Percentiles rank a stretch among this genome's conserved stretches.
Conservation (phyloP, 2,888 invertebrate genomes). For the Sisyra terminalis region DNA sequence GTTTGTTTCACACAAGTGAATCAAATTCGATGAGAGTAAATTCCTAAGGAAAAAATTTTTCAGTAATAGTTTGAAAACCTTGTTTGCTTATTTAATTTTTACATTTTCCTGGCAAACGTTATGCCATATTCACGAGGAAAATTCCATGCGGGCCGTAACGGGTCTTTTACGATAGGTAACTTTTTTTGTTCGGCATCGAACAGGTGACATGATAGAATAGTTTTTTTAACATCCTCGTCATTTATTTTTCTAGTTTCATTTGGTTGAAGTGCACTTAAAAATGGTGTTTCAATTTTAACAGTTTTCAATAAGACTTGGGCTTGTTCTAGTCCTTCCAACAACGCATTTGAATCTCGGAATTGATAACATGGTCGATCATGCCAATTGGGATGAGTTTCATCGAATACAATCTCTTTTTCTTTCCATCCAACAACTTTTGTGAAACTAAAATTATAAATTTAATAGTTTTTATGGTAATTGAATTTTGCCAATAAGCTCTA, state of each 20-base stretch:
- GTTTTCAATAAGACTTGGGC: slow-evolving; percentile 72
- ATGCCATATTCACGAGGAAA: slow-evolving; percentile 63
- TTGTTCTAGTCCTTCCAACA: slow-evolving; percentile 58
- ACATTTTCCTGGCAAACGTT: slow-evolving; percentile 51
- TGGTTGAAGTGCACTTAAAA: slow-evolving; percentile 37
- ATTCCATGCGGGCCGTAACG: slow-evolving; percentile 49
- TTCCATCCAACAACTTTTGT: slow-evolving; percentile 28
- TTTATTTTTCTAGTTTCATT: slow-evolving; percentile 26
- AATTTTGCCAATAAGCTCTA: no score
- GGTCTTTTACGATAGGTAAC: slow-evolving; percentile 55
- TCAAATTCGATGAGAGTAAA: slow-evolving; percentile 43
- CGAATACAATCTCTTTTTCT: slow-evolving; percentile 26
- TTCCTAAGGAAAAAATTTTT: slow-evolving; percentile 33
- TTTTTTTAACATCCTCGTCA: slow-evolving; percentile 42
- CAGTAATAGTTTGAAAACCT: slow-evolving; percentile 4
- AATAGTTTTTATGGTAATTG: no score
- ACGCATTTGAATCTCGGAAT: slow-evolving; percentile 41
- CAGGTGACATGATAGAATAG: slow-evolving; percentile 45
- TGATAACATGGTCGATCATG: slow-evolving; percentile 40
- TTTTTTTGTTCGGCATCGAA: slow-evolving; percentile 67
- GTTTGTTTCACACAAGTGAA: slow-evolving; percentile 50
- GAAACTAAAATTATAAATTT: slow-evolving; percentile 11
- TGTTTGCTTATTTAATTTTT: slow-evolving; percentile 19
- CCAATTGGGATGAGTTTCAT: slow-evolving; percentile 48
- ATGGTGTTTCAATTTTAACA: slow-evolving; percentile 42